These are phyloP conservation scores for Apeira syringaria DNA, from an alignment of 2,888 invertebrate genomes.

Conservation along the genomic window DNA sequence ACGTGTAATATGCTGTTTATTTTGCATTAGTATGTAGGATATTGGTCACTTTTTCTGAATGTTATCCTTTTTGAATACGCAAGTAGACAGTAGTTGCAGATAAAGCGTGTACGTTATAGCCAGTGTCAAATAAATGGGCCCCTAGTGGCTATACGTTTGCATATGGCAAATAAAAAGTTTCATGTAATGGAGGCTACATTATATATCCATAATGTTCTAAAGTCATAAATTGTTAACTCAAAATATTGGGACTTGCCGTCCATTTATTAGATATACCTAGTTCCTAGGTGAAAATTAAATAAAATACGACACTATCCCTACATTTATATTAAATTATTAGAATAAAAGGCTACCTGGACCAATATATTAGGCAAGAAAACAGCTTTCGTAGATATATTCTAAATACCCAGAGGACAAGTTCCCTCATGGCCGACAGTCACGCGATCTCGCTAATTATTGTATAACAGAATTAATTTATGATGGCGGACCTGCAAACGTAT, in stretches of 20 bases:
- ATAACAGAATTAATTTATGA: conserved; percentile 68
- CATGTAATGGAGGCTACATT: conserved; percentile 7
- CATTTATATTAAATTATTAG: too few species aligned
- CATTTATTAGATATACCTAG: too few species aligned
- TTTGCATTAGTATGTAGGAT: too few species aligned
- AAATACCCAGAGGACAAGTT: conserved; percentile 68
- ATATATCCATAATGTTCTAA: too few species aligned
- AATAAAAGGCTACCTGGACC: conserved; percentile 19
- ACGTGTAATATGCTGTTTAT: too few species aligned
- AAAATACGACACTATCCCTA: too few species aligned
- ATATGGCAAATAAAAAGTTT: conserved; percentile 1
- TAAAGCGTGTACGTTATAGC: background rate
- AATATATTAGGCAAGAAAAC: conserved; percentile 25
- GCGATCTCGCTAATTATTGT: conserved; percentile 72
- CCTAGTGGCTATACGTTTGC: too few species aligned
- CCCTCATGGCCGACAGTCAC: conserved; percentile 69
- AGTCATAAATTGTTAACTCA: too few species aligned
- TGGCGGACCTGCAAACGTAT: background rate
- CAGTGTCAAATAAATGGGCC: background rate
- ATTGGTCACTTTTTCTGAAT: too few species aligned
- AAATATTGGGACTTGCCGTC: too few species aligned
- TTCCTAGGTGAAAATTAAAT: too few species aligned
- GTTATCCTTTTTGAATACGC: conserved; percentile 16
- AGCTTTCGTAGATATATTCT: conserved; percentile 48
- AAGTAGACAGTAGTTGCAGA: background rate